Percentiles rank a stretch among this genome's conserved stretches.
phyloP scores from a whole-genome alignment of 2,113 vertebrate genomes.

The Gallinago jamesoni region DNA sequence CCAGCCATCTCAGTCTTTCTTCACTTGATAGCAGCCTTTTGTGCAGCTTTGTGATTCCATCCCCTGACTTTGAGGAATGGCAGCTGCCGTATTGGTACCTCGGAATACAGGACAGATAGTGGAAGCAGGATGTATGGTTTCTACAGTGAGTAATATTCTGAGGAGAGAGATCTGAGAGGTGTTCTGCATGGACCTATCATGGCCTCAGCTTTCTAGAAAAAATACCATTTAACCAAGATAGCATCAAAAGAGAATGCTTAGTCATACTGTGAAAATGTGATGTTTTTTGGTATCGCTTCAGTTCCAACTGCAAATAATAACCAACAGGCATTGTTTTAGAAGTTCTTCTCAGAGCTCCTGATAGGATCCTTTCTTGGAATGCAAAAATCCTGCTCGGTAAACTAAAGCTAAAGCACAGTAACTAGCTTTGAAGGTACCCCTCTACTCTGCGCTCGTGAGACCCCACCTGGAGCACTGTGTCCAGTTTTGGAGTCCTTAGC shows the following conservation, averaged over 20 bases:
- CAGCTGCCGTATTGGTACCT: background rate
- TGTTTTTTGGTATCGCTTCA: background rate
- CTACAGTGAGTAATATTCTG: background rate
- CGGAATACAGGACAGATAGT: background rate
- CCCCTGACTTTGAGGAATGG: background rate
- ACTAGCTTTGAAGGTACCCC: background rate
- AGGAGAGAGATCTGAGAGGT: background rate
- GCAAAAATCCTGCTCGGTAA: background rate
- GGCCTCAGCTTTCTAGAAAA: background rate
- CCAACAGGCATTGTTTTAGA: background rate
- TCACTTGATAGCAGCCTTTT: background rate
- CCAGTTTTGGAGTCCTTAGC: too few species aligned
- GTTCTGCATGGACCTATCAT: background rate
- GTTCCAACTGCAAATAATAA: background rate
- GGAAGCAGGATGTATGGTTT: background rate
- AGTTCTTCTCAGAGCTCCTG: background rate
- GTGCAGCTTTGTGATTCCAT: background rate
- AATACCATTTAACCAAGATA: background rate
- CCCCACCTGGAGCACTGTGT: too few species aligned
- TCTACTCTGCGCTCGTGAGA: too few species aligned
- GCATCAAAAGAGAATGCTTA: background rate
- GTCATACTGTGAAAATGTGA: background rate
- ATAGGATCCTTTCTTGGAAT: background rate
- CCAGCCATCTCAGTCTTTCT: background rate
- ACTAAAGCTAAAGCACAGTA: background rate